phyloP scores from a whole-genome alignment of 2,888 invertebrate genomes.

The Parnassius glacialis region DNA sequence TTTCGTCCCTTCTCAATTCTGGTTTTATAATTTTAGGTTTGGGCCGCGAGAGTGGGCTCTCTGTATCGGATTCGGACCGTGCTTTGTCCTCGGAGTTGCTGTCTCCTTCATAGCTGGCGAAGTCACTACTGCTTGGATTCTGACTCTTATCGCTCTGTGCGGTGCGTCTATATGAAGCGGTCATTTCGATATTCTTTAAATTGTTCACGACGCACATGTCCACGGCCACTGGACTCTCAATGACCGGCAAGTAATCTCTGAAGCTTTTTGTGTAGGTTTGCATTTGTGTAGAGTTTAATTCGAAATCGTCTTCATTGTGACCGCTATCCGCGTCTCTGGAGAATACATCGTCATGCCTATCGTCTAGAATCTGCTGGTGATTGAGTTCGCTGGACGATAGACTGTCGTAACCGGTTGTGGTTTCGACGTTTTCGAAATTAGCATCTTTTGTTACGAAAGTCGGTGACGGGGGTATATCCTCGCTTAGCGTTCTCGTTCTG shows the following conservation, averaged over 20 bases:
- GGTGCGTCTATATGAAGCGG: constrained; percentile 56
- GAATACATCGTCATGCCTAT: constrained; percentile 53
- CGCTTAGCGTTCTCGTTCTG: constrained; percentile 85
- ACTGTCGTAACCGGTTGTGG: constrained; percentile 74
- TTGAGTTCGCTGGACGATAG: constrained; percentile 68
- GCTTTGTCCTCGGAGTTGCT: constrained; percentile 81
- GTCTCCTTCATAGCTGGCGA: constrained; percentile 79
- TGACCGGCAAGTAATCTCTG: constrained; percentile 71
- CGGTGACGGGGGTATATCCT: constrained; percentile 75
- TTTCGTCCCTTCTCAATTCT: constrained; percentile 57
- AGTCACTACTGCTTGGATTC: constrained; percentile 62
- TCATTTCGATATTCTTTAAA: constrained; percentile 72
- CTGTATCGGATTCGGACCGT: constrained; percentile 70
- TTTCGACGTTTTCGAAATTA: constrained; percentile 70
- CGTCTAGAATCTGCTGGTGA: constrained; percentile 60
- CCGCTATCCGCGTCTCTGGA: constrained; percentile 81
- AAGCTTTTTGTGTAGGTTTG: constrained; percentile 81
- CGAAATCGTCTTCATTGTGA: constrained; percentile 87
- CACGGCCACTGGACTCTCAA: constrained; percentile 68
- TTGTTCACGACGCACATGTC: constrained; percentile 74
- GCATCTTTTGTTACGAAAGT: constrained; percentile 70
- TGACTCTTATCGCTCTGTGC: constrained; percentile 44
- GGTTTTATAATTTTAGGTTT: constrained; percentile 84
- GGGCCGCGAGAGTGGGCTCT: constrained; percentile 49
- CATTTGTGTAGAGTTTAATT: constrained; percentile 81